These are phyloP conservation scores for Andrena marginata DNA, from an alignment of 2,888 invertebrate species.

Conservation along the genomic window DNA sequence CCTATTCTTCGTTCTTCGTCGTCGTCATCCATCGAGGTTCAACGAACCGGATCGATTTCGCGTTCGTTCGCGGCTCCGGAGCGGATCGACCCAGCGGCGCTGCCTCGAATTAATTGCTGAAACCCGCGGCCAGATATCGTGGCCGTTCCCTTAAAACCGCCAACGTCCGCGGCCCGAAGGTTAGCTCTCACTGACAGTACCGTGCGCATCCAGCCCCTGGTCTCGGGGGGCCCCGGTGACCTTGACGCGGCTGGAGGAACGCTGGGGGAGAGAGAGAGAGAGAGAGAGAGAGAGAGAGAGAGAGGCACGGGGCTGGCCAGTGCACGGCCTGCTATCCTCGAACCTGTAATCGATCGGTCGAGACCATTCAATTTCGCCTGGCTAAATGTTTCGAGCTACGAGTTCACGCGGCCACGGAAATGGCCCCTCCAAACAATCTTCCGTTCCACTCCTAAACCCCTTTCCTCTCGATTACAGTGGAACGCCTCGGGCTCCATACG, in stretches of 20 bases:
- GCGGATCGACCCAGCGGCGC: not conserved
- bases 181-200: slow-evolving; percentile 45
- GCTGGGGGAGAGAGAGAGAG: no score
- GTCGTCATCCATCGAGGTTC: slow-evolving; percentile 36
- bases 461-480: no score
- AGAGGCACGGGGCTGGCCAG: not conserved
- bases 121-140: slow-evolving; percentile 9
- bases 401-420: no score
- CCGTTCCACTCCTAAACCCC: no score
- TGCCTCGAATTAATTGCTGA: slow-evolving; percentile 37
- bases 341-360: slow-evolving; percentile 13
- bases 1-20: not conserved
- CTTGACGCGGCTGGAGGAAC: slow-evolving; percentile 27
- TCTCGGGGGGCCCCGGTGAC: slow-evolving; percentile 19
- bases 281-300: no score
- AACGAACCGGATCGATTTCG: slow-evolving; percentile 48
- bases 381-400: no score
- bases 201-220: slow-evolving; percentile 37
- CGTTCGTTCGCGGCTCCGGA: slow-evolving; percentile 14
- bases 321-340: slow-evolving; percentile 27
- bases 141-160: slow-evolving; percentile 34
- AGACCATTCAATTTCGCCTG: not conserved
- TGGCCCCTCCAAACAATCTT: no score
- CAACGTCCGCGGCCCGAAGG: slow-evolving; percentile 31
- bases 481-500: no score